These are phyloP conservation scores for Felis catus DNA, from an alignment of 2,113 vertebrate genomes.

Conservation along the genomic window F.catus_Fca126_mat1.0 CM031419.1:107804001-107804500, in stretches of 20 bases:
- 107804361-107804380: background rate
- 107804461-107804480: background rate
- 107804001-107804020: too few relatives aligned
- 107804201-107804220: too few relatives aligned
- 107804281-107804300: background rate
- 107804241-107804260: background rate
- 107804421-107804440: background rate
- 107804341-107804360: background rate
- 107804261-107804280: background rate
- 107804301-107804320: too few relatives aligned
- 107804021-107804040: too few relatives aligned
- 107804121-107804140: too few relatives aligned
- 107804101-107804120: too few relatives aligned
- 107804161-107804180: too few relatives aligned
- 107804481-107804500: background rate
- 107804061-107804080: too few relatives aligned
- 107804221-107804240: background rate
- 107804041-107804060: too few relatives aligned
- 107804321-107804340: background rate
- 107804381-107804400: background rate
- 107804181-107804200: too few relatives aligned
- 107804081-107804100: too few relatives aligned
- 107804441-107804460: background rate
- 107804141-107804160: too few relatives aligned
- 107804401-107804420: background rate